Conservation (phyloP, 2,797 vertebrate species). For the Esox lucius region DNA sequence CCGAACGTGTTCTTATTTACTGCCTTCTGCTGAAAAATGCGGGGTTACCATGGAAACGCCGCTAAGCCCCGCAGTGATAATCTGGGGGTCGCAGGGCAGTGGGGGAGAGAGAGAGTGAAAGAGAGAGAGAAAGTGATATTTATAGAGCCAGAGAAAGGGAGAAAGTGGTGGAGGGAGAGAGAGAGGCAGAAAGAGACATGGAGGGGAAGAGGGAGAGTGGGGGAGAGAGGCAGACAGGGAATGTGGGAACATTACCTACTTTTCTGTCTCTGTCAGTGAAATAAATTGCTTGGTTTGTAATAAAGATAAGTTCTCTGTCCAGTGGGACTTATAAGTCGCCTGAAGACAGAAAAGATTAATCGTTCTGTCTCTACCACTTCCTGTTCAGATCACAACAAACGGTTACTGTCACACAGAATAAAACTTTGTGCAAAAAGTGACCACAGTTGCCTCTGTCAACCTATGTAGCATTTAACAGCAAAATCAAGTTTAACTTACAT, state of each 20-base stretch:
- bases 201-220: constrained; percentile 9
- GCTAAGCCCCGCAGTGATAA: constrained; percentile 30
- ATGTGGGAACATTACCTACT: constrained; percentile 29
- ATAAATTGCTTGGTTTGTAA: constrained; percentile 54
- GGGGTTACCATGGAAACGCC: constrained; percentile 68
- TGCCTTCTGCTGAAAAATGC: constrained; percentile 24
- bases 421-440: constrained; percentile 3
- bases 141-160: neutral
- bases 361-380: constrained; percentile 23
- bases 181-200: neutral
- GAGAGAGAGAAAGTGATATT: neutral
- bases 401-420: constrained; percentile 36
- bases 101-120: neutral
- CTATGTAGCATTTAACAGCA: neutral
- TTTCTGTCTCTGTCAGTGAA: constrained; percentile 59
- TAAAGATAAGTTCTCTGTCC: constrained; percentile 53
- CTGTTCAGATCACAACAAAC: constrained; percentile 32
- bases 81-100: constrained; percentile 12
- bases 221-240: constrained; percentile 6
- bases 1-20: constrained; percentile 39
- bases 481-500: neutral
- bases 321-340: constrained; percentile 50
- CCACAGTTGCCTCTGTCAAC: constrained; percentile 16
- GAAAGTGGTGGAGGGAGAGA: neutral
- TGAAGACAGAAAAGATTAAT: constrained; percentile 44